Percentiles rank a stretch among this genome's conserved stretches.
phyloP scores from a whole-genome alignment of 2,797 vertebrate genomes.

The Eremophila alpestris region DNA sequence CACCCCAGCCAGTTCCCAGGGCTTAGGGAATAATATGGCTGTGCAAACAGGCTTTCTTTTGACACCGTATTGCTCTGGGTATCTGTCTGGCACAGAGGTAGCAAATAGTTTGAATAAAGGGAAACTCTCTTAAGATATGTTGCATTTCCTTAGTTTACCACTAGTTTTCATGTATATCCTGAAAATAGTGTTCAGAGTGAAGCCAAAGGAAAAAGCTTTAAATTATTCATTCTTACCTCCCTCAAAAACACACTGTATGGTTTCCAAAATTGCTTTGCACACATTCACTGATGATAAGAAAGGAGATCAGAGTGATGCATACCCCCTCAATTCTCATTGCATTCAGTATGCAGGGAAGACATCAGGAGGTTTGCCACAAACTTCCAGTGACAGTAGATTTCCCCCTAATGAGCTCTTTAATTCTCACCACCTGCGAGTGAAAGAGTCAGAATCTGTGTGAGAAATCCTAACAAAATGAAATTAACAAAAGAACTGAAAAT shows the following conservation, averaged over 20 bases:
- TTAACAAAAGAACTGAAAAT: not conserved
- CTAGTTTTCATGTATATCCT: not conserved
- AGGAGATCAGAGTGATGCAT: not conserved
- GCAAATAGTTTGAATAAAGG: not conserved
- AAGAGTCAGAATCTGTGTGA: not conserved
- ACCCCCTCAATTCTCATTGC: not conserved
- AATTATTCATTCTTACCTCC: not conserved
- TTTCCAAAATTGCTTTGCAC: not conserved
- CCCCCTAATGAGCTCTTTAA: not conserved
- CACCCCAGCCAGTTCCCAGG: rapidly evolving
- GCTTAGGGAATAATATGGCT: not conserved
- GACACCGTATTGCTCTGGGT: rapidly evolving
- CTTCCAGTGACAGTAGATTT: not conserved
- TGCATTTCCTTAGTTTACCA: not conserved
- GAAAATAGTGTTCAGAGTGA: not conserved
- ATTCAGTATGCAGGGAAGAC: not conserved
- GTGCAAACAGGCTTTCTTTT: not conserved
- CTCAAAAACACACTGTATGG: not conserved
- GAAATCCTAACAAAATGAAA: not conserved
- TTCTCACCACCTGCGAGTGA: not conserved
- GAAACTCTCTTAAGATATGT: not conserved
- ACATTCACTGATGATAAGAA: not conserved
- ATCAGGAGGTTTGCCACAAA: not conserved
- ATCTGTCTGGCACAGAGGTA: not conserved
- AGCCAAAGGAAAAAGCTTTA: not conserved